phyloP scores from a whole-genome alignment of 2,797 vertebrate genomes.

The Notolepis coatsorum region DNA sequence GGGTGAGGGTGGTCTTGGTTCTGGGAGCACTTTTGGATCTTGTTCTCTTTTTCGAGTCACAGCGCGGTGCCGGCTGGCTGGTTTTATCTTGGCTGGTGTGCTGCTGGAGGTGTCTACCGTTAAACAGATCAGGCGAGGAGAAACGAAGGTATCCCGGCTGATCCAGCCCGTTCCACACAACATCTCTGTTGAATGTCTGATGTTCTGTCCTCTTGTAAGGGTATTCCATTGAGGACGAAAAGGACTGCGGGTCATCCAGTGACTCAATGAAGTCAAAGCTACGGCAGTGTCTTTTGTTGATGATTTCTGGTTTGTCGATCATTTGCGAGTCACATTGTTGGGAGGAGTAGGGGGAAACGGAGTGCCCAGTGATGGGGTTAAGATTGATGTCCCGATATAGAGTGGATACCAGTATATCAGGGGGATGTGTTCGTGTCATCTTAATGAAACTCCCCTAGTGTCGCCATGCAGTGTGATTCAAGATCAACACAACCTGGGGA shows the following conservation, averaged over 20 bases:
- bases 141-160: conserved; percentile 81
- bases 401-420: conserved; percentile 94
- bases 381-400: conserved; percentile 92
- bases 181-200: conserved; percentile 79
- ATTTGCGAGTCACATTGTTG: conserved; percentile 89
- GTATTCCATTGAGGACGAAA: conserved; percentile 80
- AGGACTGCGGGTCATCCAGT: conserved; percentile 87
- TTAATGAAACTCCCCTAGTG: conserved; percentile 82
- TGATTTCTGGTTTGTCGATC: conserved; percentile 88
- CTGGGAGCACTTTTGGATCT: conserved; percentile 92
- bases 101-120: conserved; percentile 76
- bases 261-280: conserved; percentile 97
- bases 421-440: conserved; percentile 98
- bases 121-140: conserved; percentile 82
- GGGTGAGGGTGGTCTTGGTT: conserved; percentile 84
- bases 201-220: conserved; percentile 74
- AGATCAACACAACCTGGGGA: conserved; percentile 72
- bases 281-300: conserved; percentile 97
- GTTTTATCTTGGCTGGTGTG: conserved; percentile 70
- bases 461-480: conserved; percentile 83
- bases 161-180: conserved; percentile 77
- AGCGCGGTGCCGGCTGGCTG: conserved; percentile 74
- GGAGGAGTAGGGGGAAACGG: conserved; percentile 74
- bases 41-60: conserved; percentile 85
- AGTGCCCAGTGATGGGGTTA: conserved; percentile 77